These are phyloP conservation scores for Brenthis daphne DNA, from an alignment of 2,888 invertebrate species.

Conservation along the genomic window DNA sequence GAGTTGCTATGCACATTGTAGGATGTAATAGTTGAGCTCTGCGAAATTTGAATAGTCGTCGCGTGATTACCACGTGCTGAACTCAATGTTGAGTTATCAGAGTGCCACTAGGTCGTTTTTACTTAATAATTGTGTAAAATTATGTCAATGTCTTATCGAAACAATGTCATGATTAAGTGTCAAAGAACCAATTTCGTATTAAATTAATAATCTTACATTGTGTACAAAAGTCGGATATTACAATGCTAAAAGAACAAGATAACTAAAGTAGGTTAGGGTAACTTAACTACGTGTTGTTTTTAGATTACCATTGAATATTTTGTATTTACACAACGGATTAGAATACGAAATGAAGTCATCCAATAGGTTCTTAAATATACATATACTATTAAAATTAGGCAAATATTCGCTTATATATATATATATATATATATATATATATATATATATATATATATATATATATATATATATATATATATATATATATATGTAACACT, in stretches of 20 bases:
- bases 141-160: not conserved
- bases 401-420: not conserved
- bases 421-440: no score
- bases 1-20: not conserved
- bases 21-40: not conserved
- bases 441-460: no score
- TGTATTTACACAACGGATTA: no score
- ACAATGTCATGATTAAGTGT: no score
- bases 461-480: no score
- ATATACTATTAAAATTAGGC: no score
- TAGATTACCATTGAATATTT: no score
- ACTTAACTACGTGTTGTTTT: not conserved
- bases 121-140: not conserved
- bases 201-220: not conserved
- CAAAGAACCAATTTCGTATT: not conserved
- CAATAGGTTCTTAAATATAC: no score
- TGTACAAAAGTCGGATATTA: not conserved
- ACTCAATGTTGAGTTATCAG: not conserved
- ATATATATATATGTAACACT: not conserved
- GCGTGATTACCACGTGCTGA: not conserved
- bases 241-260: slow-evolving; percentile 6
- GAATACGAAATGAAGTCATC: no score
- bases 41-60: slow-evolving; percentile 10
- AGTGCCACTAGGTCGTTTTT: not conserved
- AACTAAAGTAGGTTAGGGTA: slow-evolving; percentile 15